phyloP scores from a whole-genome alignment of 2,113 vertebrate genomes.

The Poeciliopsis occidentalis region DNA sequence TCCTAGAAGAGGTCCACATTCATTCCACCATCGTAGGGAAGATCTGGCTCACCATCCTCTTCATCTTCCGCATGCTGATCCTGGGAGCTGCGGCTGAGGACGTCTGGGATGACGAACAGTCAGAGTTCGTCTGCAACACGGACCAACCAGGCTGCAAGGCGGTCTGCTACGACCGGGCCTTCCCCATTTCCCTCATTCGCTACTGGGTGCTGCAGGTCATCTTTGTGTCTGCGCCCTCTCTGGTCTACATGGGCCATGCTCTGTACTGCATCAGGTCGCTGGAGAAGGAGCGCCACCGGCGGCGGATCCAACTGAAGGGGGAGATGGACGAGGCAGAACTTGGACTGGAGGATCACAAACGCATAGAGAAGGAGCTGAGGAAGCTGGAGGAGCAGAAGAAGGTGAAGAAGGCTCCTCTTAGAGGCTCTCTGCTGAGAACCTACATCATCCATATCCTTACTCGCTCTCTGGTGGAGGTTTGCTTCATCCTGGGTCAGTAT shows the following conservation, averaged over 20 bases:
- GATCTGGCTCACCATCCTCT: conserved; percentile 95
- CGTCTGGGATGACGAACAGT: conserved; percentile 94
- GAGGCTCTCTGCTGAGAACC: conserved; percentile 89
- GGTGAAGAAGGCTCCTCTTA: conserved; percentile 89
- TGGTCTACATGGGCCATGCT: conserved; percentile 94
- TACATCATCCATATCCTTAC: conserved; percentile 94
- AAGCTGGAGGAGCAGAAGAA: conserved; percentile 89
- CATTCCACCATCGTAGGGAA: conserved; percentile 94
- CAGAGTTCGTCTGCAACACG: conserved; percentile 92
- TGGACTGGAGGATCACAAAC: conserved; percentile 82
- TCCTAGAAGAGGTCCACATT: conserved; percentile 95
- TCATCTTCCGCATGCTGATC: conserved; percentile 94
- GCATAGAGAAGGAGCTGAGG: conserved; percentile 85
- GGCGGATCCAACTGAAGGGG: conserved; percentile 81
- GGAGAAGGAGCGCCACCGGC: conserved; percentile 88
- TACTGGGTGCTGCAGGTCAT: conserved; percentile 96
- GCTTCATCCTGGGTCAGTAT: conserved; percentile 93
- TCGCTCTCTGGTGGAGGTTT: conserved; percentile 89
- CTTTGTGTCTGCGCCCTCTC: conserved; percentile 92
- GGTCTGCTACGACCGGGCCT: conserved; percentile 91
- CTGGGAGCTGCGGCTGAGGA: conserved; percentile 92
- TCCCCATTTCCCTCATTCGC: conserved; percentile 93
- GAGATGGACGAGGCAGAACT: conserved; percentile 85
- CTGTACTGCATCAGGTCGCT: conserved; percentile 88
- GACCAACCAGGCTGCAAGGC: conserved; percentile 94